A percentile compares a stretch with the other conserved stretches of the same genome.
Evolutionary conservation across 2,888 invertebrate species (phyloP).

Genomic region (Minunthozetes semirufus): DNA sequence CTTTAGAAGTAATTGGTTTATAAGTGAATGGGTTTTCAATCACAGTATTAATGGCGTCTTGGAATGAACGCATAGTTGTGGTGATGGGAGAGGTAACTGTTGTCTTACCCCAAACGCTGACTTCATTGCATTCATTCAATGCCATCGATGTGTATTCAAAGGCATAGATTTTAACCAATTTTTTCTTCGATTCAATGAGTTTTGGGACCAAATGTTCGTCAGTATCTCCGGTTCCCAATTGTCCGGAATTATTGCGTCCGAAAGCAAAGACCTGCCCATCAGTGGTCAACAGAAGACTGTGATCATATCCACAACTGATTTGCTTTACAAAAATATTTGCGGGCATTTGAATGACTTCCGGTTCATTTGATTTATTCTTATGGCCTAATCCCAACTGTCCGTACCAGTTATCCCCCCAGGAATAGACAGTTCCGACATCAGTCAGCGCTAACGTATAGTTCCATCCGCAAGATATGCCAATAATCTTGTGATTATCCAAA

Average conservation of each 20-base stretch:
- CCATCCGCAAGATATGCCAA: no score
- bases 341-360: no score
- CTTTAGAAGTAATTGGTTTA: neutral
- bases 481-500: no score
- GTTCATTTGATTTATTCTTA: no score
- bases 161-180: constrained; percentile 21
- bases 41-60: constrained; percentile 4
- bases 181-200: neutral
- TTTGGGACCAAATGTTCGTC: neutral
- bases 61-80: constrained; percentile 14
- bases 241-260: neutral
- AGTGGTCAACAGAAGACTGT: constrained; percentile 16
- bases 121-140: neutral
- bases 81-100: neutral
- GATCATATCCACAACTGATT: neutral
- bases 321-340: no score
- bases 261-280: constrained; percentile 17
- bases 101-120: constrained; percentile 29
- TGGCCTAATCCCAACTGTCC: no score
- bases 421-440: no score
- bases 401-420: no score
- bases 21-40: neutral
- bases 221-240: constrained; percentile 9
- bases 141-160: constrained; percentile 1
- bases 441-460: no score